Conservation (phyloP, 2,888 invertebrate genomes). For the Lacanobia oleracea region DNA sequence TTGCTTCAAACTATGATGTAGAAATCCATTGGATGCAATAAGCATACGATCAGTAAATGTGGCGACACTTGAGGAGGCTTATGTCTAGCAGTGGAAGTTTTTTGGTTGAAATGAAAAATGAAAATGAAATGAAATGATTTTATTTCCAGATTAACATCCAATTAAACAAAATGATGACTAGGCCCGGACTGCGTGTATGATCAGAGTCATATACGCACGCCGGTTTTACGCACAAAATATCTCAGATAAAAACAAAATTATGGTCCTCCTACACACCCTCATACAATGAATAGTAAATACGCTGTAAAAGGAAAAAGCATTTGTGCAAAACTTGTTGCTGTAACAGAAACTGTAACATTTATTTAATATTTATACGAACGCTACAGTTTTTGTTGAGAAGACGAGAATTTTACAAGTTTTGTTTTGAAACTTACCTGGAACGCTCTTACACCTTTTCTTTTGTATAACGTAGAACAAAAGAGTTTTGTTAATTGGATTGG, state of each 20-base stretch:
- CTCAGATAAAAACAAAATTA: slow-evolving; percentile 6
- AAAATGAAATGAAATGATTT: too few relatives aligned
- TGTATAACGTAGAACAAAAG: background rate
- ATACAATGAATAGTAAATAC: slow-evolving; percentile 57
- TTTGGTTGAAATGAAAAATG: too few relatives aligned
- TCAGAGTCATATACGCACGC: too few relatives aligned
- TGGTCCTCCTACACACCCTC: slow-evolving; percentile 24
- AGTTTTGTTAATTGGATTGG: background rate
- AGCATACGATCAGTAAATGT: too few relatives aligned
- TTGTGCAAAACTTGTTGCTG: slow-evolving; percentile 30
- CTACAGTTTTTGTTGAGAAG: background rate
- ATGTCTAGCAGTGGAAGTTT: too few relatives aligned
- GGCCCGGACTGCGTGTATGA: too few relatives aligned
- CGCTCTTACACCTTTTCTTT: background rate
- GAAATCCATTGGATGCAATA: too few relatives aligned
- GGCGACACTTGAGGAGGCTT: too few relatives aligned
- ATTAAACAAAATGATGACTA: too few relatives aligned
- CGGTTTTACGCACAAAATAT: background rate
- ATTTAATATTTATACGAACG: slow-evolving; percentile 48
- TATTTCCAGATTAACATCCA: too few relatives aligned
- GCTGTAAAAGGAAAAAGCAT: slow-evolving; percentile 31
- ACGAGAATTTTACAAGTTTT: background rate
- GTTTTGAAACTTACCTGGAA: background rate
- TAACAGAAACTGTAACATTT: slow-evolving; percentile 20
- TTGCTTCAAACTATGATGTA: background rate